Evolutionary conservation across 2,113 vertebrate genomes (phyloP).

Genomic region (Dromaius novaehollandiae): DNA sequence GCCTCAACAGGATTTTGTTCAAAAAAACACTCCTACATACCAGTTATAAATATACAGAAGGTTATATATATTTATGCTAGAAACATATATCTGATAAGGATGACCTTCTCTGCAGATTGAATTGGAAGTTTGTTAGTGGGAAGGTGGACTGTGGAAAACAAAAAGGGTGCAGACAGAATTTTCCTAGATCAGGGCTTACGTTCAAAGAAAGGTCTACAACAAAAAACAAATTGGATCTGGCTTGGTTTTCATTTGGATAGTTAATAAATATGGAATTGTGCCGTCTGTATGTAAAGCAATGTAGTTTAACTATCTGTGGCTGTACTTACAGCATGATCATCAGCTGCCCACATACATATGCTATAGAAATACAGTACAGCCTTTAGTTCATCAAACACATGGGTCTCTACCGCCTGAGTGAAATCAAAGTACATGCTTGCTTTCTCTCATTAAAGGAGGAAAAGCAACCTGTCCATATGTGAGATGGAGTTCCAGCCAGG

Average conservation of each 20-base stretch:
- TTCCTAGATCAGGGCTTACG: neutral
- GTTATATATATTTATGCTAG: slow-evolving; percentile 53
- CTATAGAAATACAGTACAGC: neutral
- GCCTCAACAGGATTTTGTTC: slow-evolving; percentile 56
- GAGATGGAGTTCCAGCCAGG: neutral
- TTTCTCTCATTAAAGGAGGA: neutral
- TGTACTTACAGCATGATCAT: neutral
- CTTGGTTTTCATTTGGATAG: neutral
- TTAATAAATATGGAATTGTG: neutral
- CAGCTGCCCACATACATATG: slow-evolving; percentile 33
- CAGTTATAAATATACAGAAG: slow-evolving; percentile 56
- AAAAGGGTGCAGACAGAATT: neutral
- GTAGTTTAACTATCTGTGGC: neutral
- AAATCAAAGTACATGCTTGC: neutral
- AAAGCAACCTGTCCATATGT: neutral
- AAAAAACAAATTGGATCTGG: neutral
- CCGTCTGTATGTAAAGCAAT: neutral
- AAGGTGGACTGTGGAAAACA: neutral
- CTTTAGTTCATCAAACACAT: neutral
- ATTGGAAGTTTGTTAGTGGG: neutral
- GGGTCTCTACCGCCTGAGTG: neutral
- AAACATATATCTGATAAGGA: slow-evolving; percentile 48
- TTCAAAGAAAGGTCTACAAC: neutral
- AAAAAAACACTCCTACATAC: slow-evolving; percentile 55
- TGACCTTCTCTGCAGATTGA: slow-evolving; percentile 44